A percentile compares a stretch with the other conserved stretches of the same genome.
Evolutionary conservation across 2,888 invertebrate genomes (phyloP).

Genomic region (Lysandra coridon): DNA sequence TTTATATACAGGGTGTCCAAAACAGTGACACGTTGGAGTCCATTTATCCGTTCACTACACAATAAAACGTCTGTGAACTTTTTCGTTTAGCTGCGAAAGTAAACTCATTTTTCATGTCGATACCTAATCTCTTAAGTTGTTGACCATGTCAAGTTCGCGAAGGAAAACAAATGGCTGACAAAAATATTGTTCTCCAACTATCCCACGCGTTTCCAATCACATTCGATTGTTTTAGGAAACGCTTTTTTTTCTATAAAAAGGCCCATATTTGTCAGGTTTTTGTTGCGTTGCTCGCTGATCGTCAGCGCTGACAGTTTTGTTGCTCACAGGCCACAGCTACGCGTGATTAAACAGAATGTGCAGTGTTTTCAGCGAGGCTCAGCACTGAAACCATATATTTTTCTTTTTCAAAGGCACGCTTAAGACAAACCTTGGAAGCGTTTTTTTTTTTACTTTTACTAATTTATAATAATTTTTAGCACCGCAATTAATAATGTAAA

Average conservation of each 20-base stretch:
- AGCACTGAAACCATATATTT: no score
- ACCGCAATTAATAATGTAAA: no score
- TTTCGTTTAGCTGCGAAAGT: constrained; percentile 39
- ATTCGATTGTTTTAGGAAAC: not conserved
- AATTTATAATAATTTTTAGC: not conserved
- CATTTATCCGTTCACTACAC: constrained; percentile 17
- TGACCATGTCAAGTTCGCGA: constrained; percentile 29
- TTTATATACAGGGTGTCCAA: not conserved
- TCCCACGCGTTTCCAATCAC: constrained; percentile 8
- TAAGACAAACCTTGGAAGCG: not conserved
- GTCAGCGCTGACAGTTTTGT: no score
- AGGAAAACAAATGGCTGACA: constrained; percentile 6
- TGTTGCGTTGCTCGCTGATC: not conserved
- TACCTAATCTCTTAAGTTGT: constrained; percentile 53
- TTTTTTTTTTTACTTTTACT: not conserved
- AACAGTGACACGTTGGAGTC: not conserved
- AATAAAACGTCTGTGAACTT: constrained; percentile 12
- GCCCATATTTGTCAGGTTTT: not conserved
- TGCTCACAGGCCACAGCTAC: no score
- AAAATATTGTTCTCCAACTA: constrained; percentile 24
- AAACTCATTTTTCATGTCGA: constrained; percentile 53
- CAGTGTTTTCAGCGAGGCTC: no score
- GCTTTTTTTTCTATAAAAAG: not conserved
- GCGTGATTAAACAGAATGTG: no score
- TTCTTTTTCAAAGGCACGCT: no score